Percentiles rank a stretch among this genome's conserved stretches.
Conservation (phyloP, 2,888 invertebrate genomes). For the Gastracanthus pulcherrimus region DNA sequence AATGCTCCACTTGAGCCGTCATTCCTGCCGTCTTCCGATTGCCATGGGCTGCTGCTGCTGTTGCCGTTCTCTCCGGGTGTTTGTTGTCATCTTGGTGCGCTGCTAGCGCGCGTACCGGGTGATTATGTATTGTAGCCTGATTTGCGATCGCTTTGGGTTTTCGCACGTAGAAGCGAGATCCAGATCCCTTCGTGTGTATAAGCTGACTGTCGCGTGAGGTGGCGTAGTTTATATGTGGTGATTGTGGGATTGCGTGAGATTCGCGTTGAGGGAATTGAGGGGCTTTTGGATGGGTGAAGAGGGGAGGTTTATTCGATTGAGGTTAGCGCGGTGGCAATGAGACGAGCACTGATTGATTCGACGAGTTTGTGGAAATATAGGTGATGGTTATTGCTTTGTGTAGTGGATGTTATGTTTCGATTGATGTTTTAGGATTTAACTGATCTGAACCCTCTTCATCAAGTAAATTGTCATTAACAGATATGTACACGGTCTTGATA, state of each 20-base stretch:
- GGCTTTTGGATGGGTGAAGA: not conserved
- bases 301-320: constrained; percentile 1
- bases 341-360: constrained; percentile 12
- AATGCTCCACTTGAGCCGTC: too few relatives aligned
- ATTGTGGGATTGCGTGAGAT: not conserved
- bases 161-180: not conserved
- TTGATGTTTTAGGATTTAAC: too few relatives aligned
- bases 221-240: not conserved
- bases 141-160: not conserved
- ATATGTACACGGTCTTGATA: too few relatives aligned
- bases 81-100: not conserved
- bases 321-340: not conserved
- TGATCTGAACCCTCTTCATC: too few relatives aligned
- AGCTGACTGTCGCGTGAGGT: not conserved
- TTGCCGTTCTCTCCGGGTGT: not conserved
- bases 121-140: constrained; percentile 33
- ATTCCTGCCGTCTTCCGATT: too few relatives aligned
- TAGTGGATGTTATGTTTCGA: too few relatives aligned
- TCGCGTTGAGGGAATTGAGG: not conserved
- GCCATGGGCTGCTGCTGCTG: not conserved
- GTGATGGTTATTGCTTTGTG: too few relatives aligned
- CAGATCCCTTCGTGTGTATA: not conserved
- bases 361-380: too few relatives aligned
- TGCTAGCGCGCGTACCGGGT: too few relatives aligned
- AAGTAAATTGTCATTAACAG: too few relatives aligned